Base-by-base conservation (phyloP, 2,888 invertebrate genomes). In the Yponomeuta malinellus region DNA sequence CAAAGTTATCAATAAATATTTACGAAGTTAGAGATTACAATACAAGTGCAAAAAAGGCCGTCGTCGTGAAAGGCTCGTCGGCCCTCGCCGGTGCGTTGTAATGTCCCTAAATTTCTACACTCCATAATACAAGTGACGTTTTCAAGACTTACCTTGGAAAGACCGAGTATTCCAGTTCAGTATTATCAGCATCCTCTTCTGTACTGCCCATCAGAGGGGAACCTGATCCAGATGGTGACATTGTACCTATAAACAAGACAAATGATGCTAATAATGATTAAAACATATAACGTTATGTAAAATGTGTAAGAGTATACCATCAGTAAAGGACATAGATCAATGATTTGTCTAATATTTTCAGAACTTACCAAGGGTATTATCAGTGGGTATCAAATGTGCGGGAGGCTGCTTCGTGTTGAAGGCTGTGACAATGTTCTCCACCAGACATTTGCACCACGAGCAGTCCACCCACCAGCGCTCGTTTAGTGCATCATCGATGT, bases 401-500 rank as follows among this genome's bases (percentile, higher is more conserved):
- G 97, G 95, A 0, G 97, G 96, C 71, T 94, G 90, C 78, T 95
- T 95, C 0, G 97, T 98, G 76, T 94, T 95, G 85, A 98, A 97
- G 1, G 96, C 97, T 0, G 96, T 96, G 71, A 96, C 93, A 70
- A 99, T 96, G 84, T 98, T 99, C 77, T 98, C 97, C 0, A 98
- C 97, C 82, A 98, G 96, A 33, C 96, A 95, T 79, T 96, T 96
- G 83, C 98, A 98, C 88, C 97, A 96, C 0, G 96, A 95, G 77
- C 96, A 95, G 83, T 99, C 99, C 31, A 98, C 97, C 98, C 99
- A 99, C 75, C 96, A 94, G 63, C 98, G 93, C 80, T 99, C 99
- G 66, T 97, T 97, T 1, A 98, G 90, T 0, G 98, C 97, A 90
- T 99, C 99, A 81, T 99, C 99, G 73, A 98, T 95, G 84, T 98